Percentiles rank a stretch among this genome's conserved stretches.
phyloP scores from a whole-genome alignment of 2,888 invertebrate genomes.

The Leuctra nigra region DNA sequence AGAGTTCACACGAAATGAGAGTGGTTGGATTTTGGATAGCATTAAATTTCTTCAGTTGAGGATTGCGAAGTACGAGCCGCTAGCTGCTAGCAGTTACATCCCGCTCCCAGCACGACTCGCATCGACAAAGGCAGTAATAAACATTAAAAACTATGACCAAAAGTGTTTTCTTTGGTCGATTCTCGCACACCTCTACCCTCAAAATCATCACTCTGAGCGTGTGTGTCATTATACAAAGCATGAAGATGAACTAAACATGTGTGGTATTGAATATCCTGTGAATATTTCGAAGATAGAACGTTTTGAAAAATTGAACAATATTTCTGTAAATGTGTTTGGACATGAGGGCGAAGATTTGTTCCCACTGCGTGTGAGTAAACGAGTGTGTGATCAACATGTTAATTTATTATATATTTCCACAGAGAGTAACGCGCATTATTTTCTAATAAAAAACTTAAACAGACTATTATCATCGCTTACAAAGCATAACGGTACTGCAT shows the following conservation, averaged over 20 bases:
- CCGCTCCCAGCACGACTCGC: not conserved
- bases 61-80: not conserved
- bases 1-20: too few species aligned
- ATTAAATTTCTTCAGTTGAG: not conserved
- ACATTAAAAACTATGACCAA: not conserved
- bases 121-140: not conserved
- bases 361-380: not conserved
- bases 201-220: not conserved
- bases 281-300: not conserved
- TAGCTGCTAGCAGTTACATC: not conserved
- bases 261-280: not conserved
- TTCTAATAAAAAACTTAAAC: not conserved
- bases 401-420: not conserved
- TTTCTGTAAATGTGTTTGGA: not conserved
- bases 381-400: not conserved
- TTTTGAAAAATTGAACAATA: not conserved
- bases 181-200: not conserved
- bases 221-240: not conserved
- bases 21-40: too few species aligned
- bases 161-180: not conserved
- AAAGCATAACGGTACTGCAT: slow-evolving; percentile 5
- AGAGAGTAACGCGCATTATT: slow-evolving; percentile 26
- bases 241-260: not conserved
- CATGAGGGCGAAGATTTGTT: not conserved
- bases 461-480: slow-evolving; percentile 23